Evolutionary conservation across 2,113 vertebrate genomes (phyloP).

Genomic region (Psittacula cyanocephala): DNA sequence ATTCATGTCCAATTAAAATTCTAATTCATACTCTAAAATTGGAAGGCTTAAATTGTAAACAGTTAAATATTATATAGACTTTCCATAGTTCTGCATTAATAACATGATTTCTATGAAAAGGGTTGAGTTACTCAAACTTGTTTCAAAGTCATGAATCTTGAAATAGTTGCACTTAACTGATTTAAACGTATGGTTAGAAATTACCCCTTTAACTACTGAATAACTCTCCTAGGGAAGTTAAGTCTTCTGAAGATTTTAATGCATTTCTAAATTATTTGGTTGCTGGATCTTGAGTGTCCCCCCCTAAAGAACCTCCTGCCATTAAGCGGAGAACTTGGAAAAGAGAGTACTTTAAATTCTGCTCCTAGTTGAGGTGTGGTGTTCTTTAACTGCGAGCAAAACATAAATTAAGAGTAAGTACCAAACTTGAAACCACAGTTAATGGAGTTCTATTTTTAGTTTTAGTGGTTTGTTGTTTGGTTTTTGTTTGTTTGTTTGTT

Average conservation of each 20-base stretch:
- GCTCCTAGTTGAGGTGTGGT: neutral
- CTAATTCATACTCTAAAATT: neutral
- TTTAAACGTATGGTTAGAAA: neutral
- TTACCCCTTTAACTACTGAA: neutral
- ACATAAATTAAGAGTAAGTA: constrained; percentile 25
- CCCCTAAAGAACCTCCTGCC: neutral
- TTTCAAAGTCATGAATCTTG: neutral
- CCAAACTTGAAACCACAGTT: constrained; percentile 35
- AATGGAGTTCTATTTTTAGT: neutral
- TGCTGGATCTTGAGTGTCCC: neutral
- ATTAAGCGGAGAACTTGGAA: neutral
- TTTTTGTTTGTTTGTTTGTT: neutral
- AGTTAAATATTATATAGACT: neutral
- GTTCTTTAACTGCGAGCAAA: neutral
- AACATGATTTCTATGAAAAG: neutral
- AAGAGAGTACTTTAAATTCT: neutral
- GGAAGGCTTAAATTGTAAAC: neutral
- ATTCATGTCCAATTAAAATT: neutral
- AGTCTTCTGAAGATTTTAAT: neutral
- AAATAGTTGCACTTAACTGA: neutral
- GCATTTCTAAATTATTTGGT: neutral
- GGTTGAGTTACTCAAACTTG: neutral
- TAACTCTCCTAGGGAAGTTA: neutral
- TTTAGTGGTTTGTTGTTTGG: neutral
- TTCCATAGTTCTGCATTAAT: neutral